Evolutionary conservation across 2,888 invertebrate genomes (phyloP), one percentile per base, ranked within the genome.

Genomic region (Erpobdella octoculata): DNA sequence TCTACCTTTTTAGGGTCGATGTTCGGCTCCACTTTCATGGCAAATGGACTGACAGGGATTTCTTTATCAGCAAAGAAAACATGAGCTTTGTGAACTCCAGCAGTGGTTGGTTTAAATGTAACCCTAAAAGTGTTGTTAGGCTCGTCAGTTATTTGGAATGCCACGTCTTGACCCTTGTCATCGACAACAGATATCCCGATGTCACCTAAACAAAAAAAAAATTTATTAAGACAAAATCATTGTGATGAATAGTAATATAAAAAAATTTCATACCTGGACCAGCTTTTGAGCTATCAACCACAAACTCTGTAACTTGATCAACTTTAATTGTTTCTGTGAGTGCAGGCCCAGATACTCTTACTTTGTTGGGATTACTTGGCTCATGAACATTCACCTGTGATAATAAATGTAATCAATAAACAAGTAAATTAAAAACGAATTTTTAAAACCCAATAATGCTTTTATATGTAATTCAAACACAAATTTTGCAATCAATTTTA

Each of bases 321-420:
- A 90, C 88, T 79, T 89, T 90, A 0, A 91, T 89, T 0, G 89
- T 89, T 73, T 88, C 88, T 79, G 91, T 90, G 5, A 93, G 85
- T 76, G 92, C 93, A 12, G 92, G 92, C 15, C 93, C 93, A 79
- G 89, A 91, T 18, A 91, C 89, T 78, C 88, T 88, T 4, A 92
- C 89, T 83, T 90, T 89, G 0, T 87, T 86, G 2, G 90, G 88
- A 83, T 91, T 89, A 31, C 89, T 85, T 0, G 90, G 89, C 74
- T 90, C 89, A 2, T 88, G 85, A 6, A 91, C 89, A 80, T 88
- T 87, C 15, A 92, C 81, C 85, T 86, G 75, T n/a, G n/a, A n/a
- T n/a, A n/a, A n/a, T n/a, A n/a, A n/a, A n/a, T n/a, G n/a, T n/a
- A n/a, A 48, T 48, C 48, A 12, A 21, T 41, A 41, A 48, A 46